Base-by-base conservation (phyloP, 2,113 vertebrate genomes). In the Azemiops feae region DNA sequence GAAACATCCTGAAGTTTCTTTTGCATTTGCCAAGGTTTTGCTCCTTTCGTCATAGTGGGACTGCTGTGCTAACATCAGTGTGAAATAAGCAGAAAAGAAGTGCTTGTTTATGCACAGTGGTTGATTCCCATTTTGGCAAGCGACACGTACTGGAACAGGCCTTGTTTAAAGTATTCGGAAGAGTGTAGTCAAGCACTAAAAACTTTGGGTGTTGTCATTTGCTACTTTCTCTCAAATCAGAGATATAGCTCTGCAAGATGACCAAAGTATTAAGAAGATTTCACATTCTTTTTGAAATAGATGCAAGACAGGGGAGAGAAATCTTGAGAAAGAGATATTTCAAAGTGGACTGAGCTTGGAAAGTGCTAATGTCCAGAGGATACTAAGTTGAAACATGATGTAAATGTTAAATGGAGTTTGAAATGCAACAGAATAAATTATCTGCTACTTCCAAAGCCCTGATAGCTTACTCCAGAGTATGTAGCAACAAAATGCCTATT, bases 81-180 rank as follows among this genome's bases (percentile, higher is more conserved):
- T 95, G 95, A 96, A 85, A 95, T 91, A 93, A 69, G 87, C 43
- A 89, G 43, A 91, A 93, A 93, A n/a, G 22, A 89, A 90, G 89
- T 90, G 1, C 7, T 43, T 88, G 88, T 89, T 91, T 34, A 55
- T 52, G 12, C 92, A 90, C 12, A 69, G 87, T 53, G 47, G 52
- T 50, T 95, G 94, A 94, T 91, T 94, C 85, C 23, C 92, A 22
- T 92, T 95, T 95, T 96, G 93, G 89, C 92, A 96, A 92, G 43
- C 91, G 91, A 22, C 30, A 3, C 88, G 30, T 58, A 89, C 90
- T 91, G 92, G 92, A 86, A 93, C 85, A 91, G 89, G 93, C 20
- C 74, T 95, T 94, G 94, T 95, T 94, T 94, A 93, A 93, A 96
- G 89, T 92, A 34, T 90, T 93, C 92, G 43, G 92, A 94, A 96